phyloP scores from a whole-genome alignment of 2,113 vertebrate species.

The Oncorhynchus kisutch region DNA sequence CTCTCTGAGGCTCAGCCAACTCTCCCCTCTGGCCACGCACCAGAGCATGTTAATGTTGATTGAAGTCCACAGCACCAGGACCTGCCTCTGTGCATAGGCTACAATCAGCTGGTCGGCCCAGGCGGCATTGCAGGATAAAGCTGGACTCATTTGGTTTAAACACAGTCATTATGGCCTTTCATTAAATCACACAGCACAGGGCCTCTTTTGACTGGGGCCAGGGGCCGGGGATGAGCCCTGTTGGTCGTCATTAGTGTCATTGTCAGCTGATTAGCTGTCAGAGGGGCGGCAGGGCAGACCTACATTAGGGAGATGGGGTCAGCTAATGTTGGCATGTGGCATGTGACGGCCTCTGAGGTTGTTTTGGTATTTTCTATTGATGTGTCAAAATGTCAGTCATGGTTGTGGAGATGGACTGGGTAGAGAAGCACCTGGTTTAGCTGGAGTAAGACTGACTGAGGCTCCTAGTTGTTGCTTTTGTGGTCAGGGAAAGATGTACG shows the following conservation, averaged over 20 bases:
- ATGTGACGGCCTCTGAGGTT: slow-evolving; percentile 38
- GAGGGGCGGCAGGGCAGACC: slow-evolving; percentile 33
- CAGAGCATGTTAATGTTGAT: slow-evolving; percentile 46
- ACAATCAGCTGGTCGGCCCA: neutral
- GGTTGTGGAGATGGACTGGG: neutral
- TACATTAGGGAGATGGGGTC: slow-evolving; percentile 64
- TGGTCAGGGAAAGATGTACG: too few species aligned
- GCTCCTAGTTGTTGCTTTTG: too few species aligned
- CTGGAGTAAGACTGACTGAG: too few species aligned
- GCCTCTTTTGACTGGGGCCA: slow-evolving; percentile 45
- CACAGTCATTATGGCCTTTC: slow-evolving; percentile 46
- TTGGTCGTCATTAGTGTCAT: slow-evolving; percentile 71
- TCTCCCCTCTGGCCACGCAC: slow-evolving; percentile 22
- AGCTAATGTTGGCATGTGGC: slow-evolving; percentile 63
- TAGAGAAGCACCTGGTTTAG: neutral
- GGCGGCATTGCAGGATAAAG: neutral
- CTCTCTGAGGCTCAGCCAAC: slow-evolving; percentile 7
- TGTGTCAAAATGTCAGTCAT: slow-evolving; percentile 35
- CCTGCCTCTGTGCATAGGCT: slow-evolving; percentile 29
- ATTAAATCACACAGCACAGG: slow-evolving; percentile 45
- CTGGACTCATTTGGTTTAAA: slow-evolving; percentile 32
- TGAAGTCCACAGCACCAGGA: slow-evolving; percentile 45
- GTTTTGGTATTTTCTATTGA: slow-evolving; percentile 41
- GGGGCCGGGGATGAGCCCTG: slow-evolving; percentile 38
- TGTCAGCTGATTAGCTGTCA: slow-evolving; percentile 46